phyloP scores from a whole-genome alignment of 1,140 invertebrate genomes.

The Drosophila lini region DNA sequence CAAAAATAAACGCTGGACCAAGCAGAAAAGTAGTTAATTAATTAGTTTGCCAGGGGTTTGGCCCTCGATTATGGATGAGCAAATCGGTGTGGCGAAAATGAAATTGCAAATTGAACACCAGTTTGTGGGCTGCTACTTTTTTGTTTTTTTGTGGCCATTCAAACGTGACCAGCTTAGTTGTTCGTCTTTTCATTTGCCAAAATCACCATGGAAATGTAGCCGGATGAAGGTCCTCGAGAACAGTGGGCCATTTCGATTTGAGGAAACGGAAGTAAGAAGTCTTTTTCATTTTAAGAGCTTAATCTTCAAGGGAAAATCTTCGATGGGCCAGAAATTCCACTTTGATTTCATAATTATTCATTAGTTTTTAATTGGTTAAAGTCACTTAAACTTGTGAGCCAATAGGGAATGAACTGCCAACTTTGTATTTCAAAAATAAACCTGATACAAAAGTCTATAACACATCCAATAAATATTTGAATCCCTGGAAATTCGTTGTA shows the following conservation, averaged over 20 bases:
- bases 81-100: slow-evolving; percentile 41
- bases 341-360: neutral
- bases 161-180: slow-evolving; percentile 62
- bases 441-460: neutral
- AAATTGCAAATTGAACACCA: slow-evolving; percentile 49
- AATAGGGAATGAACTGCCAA: too few relatives aligned
- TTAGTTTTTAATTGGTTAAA: neutral
- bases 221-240: slow-evolving; percentile 14
- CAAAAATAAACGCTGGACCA: slow-evolving; percentile 45
- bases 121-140: slow-evolving; percentile 10
- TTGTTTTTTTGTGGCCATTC: slow-evolving; percentile 4
- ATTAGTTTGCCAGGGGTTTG: slow-evolving; percentile 44
- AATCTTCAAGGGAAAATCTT: neutral
- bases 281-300: neutral
- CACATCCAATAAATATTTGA: neutral
- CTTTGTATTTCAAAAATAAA: neutral
- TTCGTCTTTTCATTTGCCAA: slow-evolving; percentile 8
- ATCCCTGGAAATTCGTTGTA: neutral
- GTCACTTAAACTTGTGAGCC: too few relatives aligned
- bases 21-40: slow-evolving; percentile 68
- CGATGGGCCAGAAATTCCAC: neutral
- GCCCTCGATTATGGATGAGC: slow-evolving; percentile 47
- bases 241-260: slow-evolving; percentile 4
- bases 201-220: slow-evolving; percentile 29
- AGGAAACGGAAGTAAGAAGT: neutral